Evolutionary conservation across 2,797 vertebrate species (phyloP).

Genomic region (Notoglanidium macrostoma): DNA sequence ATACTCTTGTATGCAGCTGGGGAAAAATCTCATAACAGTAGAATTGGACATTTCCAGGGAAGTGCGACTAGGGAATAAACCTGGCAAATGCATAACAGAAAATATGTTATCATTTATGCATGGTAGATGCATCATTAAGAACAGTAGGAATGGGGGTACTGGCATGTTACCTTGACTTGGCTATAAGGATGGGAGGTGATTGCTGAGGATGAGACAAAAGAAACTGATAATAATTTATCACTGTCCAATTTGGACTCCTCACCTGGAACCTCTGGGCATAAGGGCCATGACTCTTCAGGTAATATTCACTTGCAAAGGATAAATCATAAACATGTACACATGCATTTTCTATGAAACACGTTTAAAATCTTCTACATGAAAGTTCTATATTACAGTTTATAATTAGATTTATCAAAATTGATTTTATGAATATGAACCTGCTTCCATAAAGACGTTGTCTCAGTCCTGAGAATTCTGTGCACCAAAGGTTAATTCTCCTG

Average conservation of each 20-base stretch:
- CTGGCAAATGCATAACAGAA: neutral
- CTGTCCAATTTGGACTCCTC: constrained; percentile 83
- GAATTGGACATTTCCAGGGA: neutral
- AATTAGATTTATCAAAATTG: neutral
- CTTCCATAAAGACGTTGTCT: neutral
- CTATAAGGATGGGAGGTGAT: constrained; percentile 90
- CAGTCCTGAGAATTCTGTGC: neutral
- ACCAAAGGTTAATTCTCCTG: neutral
- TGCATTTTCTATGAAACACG: neutral
- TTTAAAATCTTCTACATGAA: neutral
- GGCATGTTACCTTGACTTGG: constrained; percentile 71
- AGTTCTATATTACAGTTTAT: neutral
- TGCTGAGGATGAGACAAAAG: constrained; percentile 88
- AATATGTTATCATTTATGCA: neutral
- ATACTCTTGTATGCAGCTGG: neutral
- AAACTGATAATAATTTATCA: constrained; percentile 84
- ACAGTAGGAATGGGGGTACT: neutral
- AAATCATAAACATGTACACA: neutral
- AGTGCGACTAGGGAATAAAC: neutral
- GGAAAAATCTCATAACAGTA: neutral
- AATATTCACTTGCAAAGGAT: neutral
- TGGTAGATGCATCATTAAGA: neutral
- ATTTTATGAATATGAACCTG: neutral
- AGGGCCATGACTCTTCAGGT: constrained; percentile 83
- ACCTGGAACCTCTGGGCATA: constrained; percentile 81